Base-by-base conservation (phyloP, 1,140 invertebrate species). In the Dufourea novaeangliae region DNA sequence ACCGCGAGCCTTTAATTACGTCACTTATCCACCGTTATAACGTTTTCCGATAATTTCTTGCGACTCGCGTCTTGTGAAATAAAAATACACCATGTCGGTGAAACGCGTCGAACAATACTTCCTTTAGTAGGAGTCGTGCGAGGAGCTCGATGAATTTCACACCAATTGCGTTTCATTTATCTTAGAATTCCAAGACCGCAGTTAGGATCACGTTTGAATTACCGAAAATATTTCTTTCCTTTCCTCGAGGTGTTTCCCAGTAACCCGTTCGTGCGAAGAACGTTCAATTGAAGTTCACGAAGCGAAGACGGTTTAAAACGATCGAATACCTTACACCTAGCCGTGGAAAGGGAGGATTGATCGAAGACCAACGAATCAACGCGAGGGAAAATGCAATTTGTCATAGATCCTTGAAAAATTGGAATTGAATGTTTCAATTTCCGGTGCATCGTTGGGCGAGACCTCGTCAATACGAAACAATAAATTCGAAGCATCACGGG, bases 1-100 rank as follows among this genome's bases (percentile, higher is more conserved):
- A 59, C 71, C 67, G n/a, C 37, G n/a, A 41, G 10, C 12, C 39
- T 72, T 73, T 73, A 72, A 78, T 78, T 72, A 57, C 29, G 59
- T 78, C 29, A 61, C 59, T 78, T 73, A 64, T 64, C 50, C 57
- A 27, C 14, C 27, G 22, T 54, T 71, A 62, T 4, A 29, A 44
- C 22, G 12, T 62, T 54, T 25, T 2, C 57, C 46, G 44, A 54
- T 63, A 63, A 71, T 63, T 63, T 6, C 5, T 4, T 46, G 14
- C 25, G 0, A 44, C 12, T 27, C 29, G 11, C 37, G 59, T 22
- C 22, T 2, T 29, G 46, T 14, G n/a, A 34, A 64, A 22, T 52
- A 61, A 46, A 66, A 74, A 29, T 2, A 59, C n/a, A 27, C 22
- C 10, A 32, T 44, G 63, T 56, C 54, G 66, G 46, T 29, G 67